Conservation (phyloP, 2,888 invertebrate species). For the Elaeidobius kamerunicus region DNA sequence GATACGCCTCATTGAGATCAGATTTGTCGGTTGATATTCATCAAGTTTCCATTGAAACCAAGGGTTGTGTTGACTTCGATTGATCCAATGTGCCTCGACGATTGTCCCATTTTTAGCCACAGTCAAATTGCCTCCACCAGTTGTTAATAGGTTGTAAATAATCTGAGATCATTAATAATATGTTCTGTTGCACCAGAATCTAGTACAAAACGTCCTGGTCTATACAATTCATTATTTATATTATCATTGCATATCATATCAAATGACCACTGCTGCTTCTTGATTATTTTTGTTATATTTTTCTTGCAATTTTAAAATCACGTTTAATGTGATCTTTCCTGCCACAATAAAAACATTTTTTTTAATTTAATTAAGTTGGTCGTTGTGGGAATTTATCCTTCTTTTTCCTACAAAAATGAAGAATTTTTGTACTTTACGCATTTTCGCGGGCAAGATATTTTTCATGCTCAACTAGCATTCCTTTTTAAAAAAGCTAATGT, state of each 20-base stretch:
- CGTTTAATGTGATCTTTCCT: slow-evolving; percentile 22
- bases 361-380: slow-evolving; percentile 28
- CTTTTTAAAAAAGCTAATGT: slow-evolving; percentile 25
- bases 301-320: slow-evolving; percentile 16
- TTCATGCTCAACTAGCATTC: slow-evolving; percentile 26
- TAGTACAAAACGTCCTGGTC: slow-evolving; percentile 7
- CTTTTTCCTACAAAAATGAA: slow-evolving; percentile 16
- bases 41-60: slow-evolving; percentile 20
- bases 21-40: slow-evolving; percentile 38
- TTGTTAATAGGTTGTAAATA: slow-evolving; percentile 4
- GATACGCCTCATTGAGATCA: slow-evolving; percentile 26
- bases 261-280: slow-evolving; percentile 12
- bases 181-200: slow-evolving; percentile 20
- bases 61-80: slow-evolving; percentile 30
- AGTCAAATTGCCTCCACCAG: slow-evolving; percentile 11
- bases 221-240: neutral
- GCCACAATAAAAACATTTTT: slow-evolving; percentile 20
- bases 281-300: slow-evolving; percentile 9
- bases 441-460: slow-evolving; percentile 22
- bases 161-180: slow-evolving; percentile 8
- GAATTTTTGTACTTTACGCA: slow-evolving; percentile 19
- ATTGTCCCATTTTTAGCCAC: slow-evolving; percentile 11
- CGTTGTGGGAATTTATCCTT: slow-evolving; percentile 14
- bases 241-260: slow-evolving; percentile 12
- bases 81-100: slow-evolving; percentile 34